Evolutionary conservation across 92 coral and sea anemone species (phyloP).

Genomic region (Paragorgia papillata): DNA sequence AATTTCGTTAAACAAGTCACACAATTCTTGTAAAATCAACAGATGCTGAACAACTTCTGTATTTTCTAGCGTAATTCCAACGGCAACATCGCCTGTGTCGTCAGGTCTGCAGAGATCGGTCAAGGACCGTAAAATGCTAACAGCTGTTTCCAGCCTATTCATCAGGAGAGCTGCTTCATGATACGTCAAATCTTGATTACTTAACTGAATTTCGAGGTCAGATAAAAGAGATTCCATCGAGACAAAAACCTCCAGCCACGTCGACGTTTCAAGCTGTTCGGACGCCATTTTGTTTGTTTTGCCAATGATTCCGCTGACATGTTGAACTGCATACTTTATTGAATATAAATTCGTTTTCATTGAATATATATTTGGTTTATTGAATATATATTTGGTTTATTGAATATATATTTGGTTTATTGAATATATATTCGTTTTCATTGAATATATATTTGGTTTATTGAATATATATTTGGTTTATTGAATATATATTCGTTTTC

Average conservation of each 20-base stretch:
- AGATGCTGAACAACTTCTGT: slow-evolving; percentile 2
- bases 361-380: too few relatives aligned
- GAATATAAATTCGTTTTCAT: too few relatives aligned
- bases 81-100: not conserved
- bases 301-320: not conserved
- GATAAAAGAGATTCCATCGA: slow-evolving; percentile 1
- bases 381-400: too few relatives aligned
- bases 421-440: too few relatives aligned
- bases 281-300: not conserved
- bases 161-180: slow-evolving; percentile 43
- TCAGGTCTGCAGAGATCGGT: slow-evolving; percentile 6
- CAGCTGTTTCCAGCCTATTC: slow-evolving; percentile 45
- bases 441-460: too few relatives aligned
- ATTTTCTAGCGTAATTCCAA: not conserved
- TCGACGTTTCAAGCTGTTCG: not conserved
- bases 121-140: slow-evolving; percentile 30
- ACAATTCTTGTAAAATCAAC: too few relatives aligned
- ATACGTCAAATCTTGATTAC: slow-evolving; percentile 20
- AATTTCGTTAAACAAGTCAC: slow-evolving; percentile 11
- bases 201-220: not conserved
- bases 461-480: too few relatives aligned
- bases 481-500: too few relatives aligned
- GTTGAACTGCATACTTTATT: not conserved
- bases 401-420: too few relatives aligned
- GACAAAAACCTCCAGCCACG: slow-evolving; percentile 16